Evolutionary conservation across 2,113 vertebrate species (phyloP).

Genomic region (Gadus macrocephalus): DNA sequence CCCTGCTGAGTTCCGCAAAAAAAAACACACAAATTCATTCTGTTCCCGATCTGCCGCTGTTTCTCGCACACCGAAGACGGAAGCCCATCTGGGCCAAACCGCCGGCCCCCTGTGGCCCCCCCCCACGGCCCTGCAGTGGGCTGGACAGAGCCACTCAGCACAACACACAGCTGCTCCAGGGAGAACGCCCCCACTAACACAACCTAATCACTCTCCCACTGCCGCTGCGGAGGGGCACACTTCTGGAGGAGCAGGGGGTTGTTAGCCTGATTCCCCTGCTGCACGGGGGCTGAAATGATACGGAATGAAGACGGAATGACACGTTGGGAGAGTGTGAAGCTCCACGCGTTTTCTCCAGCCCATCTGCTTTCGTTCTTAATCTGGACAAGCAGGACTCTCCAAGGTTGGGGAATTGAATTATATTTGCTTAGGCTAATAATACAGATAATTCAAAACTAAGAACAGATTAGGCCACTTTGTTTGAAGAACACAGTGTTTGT

Average conservation of each 20-base stretch:
- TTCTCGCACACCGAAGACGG: conserved; percentile 50
- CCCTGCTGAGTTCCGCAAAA: conserved; percentile 17
- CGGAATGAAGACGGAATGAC: no score
- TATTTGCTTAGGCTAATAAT: conserved; percentile 27
- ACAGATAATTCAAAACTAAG: conserved; percentile 17
- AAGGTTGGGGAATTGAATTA: not conserved
- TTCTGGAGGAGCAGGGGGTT: conserved; percentile 13
- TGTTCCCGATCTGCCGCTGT: conserved; percentile 35
- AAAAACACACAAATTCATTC: conserved; percentile 10
- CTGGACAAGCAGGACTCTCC: no score
- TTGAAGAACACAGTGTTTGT: conserved; percentile 32
- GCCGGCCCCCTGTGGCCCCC: conserved; percentile 47
- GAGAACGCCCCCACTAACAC: conserved; percentile 36
- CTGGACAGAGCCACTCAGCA: conserved; percentile 52
- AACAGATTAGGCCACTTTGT: conserved; percentile 36
- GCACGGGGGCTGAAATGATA: no score
- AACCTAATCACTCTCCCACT: conserved; percentile 50
- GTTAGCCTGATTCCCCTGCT: no score
- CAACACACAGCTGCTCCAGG: conserved; percentile 30
- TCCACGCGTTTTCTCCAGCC: no score
- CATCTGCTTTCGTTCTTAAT: no score
- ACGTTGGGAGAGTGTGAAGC: no score
- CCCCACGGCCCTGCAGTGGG: conserved; percentile 39
- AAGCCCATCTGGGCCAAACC: conserved; percentile 53
- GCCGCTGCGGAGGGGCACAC: conserved; percentile 22